Conservation (phyloP, 2,797 vertebrate species). For the Poecilia velifera region DNA sequence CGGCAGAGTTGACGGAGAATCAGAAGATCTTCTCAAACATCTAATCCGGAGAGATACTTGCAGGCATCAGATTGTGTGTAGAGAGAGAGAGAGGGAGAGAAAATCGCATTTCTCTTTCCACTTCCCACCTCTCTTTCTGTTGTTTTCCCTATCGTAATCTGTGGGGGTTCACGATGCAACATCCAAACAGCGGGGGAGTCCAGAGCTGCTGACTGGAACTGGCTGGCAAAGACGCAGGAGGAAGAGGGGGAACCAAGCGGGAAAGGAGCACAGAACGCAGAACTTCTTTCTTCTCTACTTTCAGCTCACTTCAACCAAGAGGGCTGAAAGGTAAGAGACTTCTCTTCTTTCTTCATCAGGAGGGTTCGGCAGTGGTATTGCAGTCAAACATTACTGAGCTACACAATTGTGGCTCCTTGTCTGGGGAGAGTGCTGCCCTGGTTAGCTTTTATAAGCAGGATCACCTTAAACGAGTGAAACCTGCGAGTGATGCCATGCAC, state of each 20-base stretch:
- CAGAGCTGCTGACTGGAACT: slow-evolving; percentile 42
- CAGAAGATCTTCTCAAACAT: slow-evolving; percentile 34
- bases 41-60: slow-evolving; percentile 16
- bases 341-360: slow-evolving; percentile 4
- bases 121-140: slow-evolving; percentile 20
- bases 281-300: slow-evolving; percentile 59
- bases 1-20: slow-evolving; percentile 32
- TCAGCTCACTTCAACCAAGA: slow-evolving; percentile 5
- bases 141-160: slow-evolving; percentile 6
- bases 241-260: slow-evolving; percentile 10
- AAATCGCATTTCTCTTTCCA: slow-evolving; percentile 4
- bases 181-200: slow-evolving; percentile 47
- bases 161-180: slow-evolving; percentile 36
- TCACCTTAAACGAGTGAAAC: neutral
- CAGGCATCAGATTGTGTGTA: neutral
- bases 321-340: slow-evolving; percentile 59
- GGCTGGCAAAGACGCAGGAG: slow-evolving; percentile 57
- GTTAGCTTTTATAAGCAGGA: slow-evolving; percentile 1
- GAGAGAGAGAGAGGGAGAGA: neutral
- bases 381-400: slow-evolving; percentile 36
- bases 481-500: neutral
- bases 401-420: slow-evolving; percentile 48
- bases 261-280: slow-evolving; percentile 25
- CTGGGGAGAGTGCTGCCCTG: slow-evolving; percentile 38
- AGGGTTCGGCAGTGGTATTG: slow-evolving; percentile 4